Conservation (phyloP, 2,797 vertebrate genomes). For the Lacerta agilis region DNA sequence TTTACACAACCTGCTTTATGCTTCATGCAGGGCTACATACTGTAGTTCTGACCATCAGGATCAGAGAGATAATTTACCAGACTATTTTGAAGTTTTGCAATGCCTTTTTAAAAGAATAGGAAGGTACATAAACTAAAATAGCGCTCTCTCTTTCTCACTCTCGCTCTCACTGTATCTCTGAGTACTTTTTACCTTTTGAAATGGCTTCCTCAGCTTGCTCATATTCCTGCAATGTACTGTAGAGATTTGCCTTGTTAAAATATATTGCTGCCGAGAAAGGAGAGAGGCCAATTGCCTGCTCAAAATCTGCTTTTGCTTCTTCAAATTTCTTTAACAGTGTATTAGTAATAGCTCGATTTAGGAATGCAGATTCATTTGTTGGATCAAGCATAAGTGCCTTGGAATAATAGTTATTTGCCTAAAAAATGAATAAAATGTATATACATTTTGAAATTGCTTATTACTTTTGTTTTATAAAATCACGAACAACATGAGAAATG, state of each 20-base stretch:
- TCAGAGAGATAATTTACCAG: neutral
- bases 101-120: neutral
- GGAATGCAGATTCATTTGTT: slow-evolving; percentile 74
- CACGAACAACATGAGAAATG: neutral
- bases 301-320: slow-evolving; percentile 81
- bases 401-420: slow-evolving; percentile 80
- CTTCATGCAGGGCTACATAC: no score
- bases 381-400: slow-evolving; percentile 77
- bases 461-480: neutral
- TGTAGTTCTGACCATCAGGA: no score
- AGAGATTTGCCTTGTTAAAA: slow-evolving; percentile 80
- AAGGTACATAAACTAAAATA: neutral
- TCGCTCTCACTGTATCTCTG: neutral
- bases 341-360: slow-evolving; percentile 81
- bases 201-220: slow-evolving; percentile 76
- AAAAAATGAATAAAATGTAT: neutral
- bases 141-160: no score
- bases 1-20: neutral
- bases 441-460: neutral
- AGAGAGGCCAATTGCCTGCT: slow-evolving; percentile 70
- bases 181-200: slow-evolving; percentile 79
- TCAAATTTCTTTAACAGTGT: slow-evolving; percentile 74
- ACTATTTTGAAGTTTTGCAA: neutral
- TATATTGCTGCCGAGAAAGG: slow-evolving; percentile 75
- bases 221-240: slow-evolving; percentile 75